Conservation (phyloP, 1,140 invertebrate species). For the Lepidurus arcticus region DNA sequence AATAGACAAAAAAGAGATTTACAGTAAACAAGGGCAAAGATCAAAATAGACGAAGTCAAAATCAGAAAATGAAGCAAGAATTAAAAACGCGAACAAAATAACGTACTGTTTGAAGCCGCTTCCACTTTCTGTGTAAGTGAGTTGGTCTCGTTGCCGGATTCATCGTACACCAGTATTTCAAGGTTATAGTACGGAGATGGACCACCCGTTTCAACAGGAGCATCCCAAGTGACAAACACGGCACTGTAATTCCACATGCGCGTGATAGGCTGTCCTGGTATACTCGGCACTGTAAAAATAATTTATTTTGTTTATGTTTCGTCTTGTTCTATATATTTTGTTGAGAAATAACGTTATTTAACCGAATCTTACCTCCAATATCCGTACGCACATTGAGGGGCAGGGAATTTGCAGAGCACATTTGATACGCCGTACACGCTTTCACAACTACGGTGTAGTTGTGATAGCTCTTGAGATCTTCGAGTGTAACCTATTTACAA, state of each 20-base stretch:
- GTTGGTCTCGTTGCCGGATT: not conserved
- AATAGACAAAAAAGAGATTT: not conserved
- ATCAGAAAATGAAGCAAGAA: not conserved
- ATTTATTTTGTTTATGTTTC: not conserved
- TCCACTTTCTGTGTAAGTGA: not conserved
- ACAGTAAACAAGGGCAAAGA: not conserved
- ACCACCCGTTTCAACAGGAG: not conserved
- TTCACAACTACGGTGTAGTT: slow-evolving; percentile 60
- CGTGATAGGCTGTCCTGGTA: not conserved
- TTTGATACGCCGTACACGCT: slow-evolving; percentile 62
- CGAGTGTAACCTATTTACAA: slow-evolving; percentile 38
- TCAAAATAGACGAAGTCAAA: not conserved
- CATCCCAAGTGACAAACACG: not conserved
- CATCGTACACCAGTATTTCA: not conserved
- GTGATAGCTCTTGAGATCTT: slow-evolving; percentile 47
- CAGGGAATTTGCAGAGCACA: slow-evolving; percentile 53
- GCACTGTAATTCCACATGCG: not conserved
- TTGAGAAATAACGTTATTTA: not conserved
- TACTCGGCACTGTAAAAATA: not conserved
- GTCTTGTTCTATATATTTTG: no score
- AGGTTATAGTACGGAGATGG: not conserved
- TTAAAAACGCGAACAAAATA: not conserved
- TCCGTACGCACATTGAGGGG: slow-evolving; percentile 50
- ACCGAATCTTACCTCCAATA: slow-evolving; percentile 51
- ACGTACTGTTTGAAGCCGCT: not conserved